Percentiles rank a stretch among this genome's conserved stretches.
phyloP scores from a whole-genome alignment of 2,888 invertebrate genomes.

The Orthosia gracilis region DNA sequence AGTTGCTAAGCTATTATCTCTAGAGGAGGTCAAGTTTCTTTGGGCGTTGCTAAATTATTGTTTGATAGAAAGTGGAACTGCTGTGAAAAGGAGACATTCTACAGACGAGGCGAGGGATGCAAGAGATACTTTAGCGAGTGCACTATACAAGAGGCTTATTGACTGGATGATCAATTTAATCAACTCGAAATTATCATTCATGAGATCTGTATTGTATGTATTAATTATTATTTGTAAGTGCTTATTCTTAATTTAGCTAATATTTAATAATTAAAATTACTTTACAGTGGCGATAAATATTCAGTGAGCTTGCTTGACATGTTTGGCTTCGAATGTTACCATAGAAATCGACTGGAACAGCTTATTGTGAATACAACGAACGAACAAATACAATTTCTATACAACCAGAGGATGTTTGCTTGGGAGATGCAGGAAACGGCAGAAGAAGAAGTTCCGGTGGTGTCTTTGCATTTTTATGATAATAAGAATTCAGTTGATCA shows the following conservation, averaged over 20 bases:
- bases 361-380: conserved; percentile 97
- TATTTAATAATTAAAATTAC: conserved; percentile 32
- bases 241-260: background rate
- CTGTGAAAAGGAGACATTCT: conserved; percentile 93
- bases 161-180: conserved; percentile 97
- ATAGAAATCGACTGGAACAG: conserved; percentile 96
- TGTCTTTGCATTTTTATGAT: conserved; percentile 95
- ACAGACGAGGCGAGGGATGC: conserved; percentile 96
- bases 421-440: conserved; percentile 97
- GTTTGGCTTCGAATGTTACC: conserved; percentile 98
- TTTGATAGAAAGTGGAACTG: conserved; percentile 94
- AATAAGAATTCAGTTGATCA: conserved; percentile 97
- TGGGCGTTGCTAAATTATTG: conserved; percentile 97
- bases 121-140: conserved; percentile 96
- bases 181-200: conserved; percentile 95
- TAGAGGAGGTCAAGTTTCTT: conserved; percentile 95
- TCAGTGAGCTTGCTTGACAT: conserved; percentile 96
- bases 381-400: conserved; percentile 98
- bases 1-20: conserved; percentile 94
- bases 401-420: conserved; percentile 97
- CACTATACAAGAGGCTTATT: conserved; percentile 95
- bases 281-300: conserved; percentile 95
- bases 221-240: conserved; percentile 64
- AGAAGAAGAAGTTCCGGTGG: conserved; percentile 95
- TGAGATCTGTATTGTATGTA: conserved; percentile 97